Evolutionary conservation across 2,888 invertebrate species (phyloP), one percentile per base, ranked within the genome.

Genomic region (Bellardia bayeri): DNA sequence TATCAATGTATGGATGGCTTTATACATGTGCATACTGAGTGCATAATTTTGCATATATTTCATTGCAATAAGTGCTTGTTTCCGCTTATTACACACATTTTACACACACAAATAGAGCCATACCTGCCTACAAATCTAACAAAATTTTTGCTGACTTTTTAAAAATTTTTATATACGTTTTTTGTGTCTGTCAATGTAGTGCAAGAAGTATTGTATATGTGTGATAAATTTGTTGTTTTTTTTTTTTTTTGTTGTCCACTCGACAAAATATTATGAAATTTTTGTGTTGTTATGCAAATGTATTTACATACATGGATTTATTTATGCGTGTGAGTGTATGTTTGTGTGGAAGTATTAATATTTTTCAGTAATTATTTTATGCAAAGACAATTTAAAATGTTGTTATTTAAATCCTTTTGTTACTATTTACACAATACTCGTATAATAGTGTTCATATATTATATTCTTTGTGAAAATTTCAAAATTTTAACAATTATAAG

Each of bases 11-110:
- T n/a, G 51, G 23, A 2, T 23, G 0, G 9, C 4, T 56, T 56
- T 56, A 23, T 56, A 33, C 33, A 61, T 30, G 9, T 58, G 58
- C 30, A 13, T 37, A 58, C 23, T 23, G 23, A 61, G 61, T 61
- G 16, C 51, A 74, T 33, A 45, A 61, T 74, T 58, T 45, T 75
- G 49, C 45, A 75, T 75, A 49, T 3, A 9, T 63, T 51, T 45
- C 23, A 23, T 23, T 23, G 23, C 11, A 63, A 76, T 76, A 64
- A 76, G 64, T 76, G 63, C 75, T 16, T 64, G 63, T 64, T 76
- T 76, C 64, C 75, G 75, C 63, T 76, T 76, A 51, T 76, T 76
- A 51, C 64, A 76, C 9, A 81, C 16, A 71, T 80, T 51, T 64
- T 37, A 72, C 33, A n/a, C n/a, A 72, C 42, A 71, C 33, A 66